Evolutionary conservation across 2,888 invertebrate genomes (phyloP).

Genomic region (Thymelicus acteon): DNA sequence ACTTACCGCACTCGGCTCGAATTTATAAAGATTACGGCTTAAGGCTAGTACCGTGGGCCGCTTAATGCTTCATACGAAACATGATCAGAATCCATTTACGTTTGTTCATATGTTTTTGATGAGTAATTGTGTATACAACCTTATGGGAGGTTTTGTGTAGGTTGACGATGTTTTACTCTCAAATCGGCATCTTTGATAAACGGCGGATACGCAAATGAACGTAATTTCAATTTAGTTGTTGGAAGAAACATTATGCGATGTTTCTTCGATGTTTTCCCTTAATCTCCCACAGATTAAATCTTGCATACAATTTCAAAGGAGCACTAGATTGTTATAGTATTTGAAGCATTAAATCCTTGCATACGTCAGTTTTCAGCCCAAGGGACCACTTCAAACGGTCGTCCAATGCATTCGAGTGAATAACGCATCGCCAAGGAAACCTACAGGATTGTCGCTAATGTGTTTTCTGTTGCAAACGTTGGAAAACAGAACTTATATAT

Average conservation of each 20-base stretch:
- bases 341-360: neutral
- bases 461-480: neutral
- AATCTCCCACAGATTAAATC: too few relatives aligned
- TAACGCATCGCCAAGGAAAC: neutral
- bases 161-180: neutral
- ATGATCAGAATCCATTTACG: slow-evolving; percentile 29
- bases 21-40: slow-evolving; percentile 58
- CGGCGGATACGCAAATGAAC: neutral
- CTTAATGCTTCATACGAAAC: slow-evolving; percentile 26
- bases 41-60: slow-evolving; percentile 37
- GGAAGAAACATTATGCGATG: too few relatives aligned
- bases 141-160: slow-evolving; percentile 5
- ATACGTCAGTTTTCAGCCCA: neutral
- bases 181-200: neutral
- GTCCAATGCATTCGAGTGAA: neutral
- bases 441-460: neutral
- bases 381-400: neutral
- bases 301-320: too few relatives aligned
- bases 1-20: slow-evolving; percentile 50
- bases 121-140: slow-evolving; percentile 27
- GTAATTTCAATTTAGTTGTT: too few relatives aligned
- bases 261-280: too few relatives aligned
- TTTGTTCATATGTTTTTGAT: slow-evolving; percentile 31
- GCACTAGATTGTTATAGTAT: too few relatives aligned
- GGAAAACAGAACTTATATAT: neutral